Evolutionary conservation across 2,888 invertebrate genomes (phyloP).

Genomic region (Hirtodrosophila histrioides): DNA sequence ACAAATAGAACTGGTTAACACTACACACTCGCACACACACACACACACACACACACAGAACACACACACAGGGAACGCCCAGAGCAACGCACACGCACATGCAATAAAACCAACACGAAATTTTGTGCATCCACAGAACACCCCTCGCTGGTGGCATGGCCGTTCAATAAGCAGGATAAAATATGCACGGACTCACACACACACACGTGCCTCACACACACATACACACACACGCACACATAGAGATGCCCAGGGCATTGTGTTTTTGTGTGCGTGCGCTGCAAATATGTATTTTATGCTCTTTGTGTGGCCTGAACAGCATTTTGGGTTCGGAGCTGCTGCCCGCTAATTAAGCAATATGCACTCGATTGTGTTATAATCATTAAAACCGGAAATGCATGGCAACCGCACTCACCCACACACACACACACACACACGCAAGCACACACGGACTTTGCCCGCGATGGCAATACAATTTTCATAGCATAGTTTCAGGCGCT

Average conservation of each 20-base stretch:
- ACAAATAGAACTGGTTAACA: constrained; percentile 53
- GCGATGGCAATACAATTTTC: constrained; percentile 13
- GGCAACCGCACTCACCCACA: constrained; percentile 29
- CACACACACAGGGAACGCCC: constrained; percentile 4
- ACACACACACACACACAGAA: constrained; percentile 8
- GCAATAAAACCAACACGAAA: constrained; percentile 68
- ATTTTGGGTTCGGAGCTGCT: constrained; percentile 37
- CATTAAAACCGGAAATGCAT: constrained; percentile 73
- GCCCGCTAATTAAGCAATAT: constrained; percentile 78
- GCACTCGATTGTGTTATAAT: constrained; percentile 80
- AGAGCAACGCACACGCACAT: constrained; percentile 22
- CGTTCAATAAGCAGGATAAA: constrained; percentile 70
- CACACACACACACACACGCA: constrained; percentile 4
- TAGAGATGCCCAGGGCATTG: constrained; percentile 24
- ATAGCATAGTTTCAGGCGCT: constrained; percentile 20
- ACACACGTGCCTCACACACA: constrained; percentile 3
- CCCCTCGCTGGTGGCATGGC: constrained; percentile 44
- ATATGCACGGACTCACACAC: constrained; percentile 46
- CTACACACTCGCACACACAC: constrained; percentile 12
- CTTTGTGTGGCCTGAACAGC: constrained; percentile 53
- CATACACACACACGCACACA: constrained; percentile 5
- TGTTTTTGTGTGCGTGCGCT: constrained; percentile 19
- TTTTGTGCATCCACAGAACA: constrained; percentile 54
- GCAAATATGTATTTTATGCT: constrained; percentile 69
- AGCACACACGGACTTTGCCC: neutral